Percentiles rank a stretch among this genome's conserved stretches.
These are phyloP conservation scores for Pteropus alecto DNA, from an alignment of 2,113 vertebrate species.

Conservation along the genomic window DNA sequence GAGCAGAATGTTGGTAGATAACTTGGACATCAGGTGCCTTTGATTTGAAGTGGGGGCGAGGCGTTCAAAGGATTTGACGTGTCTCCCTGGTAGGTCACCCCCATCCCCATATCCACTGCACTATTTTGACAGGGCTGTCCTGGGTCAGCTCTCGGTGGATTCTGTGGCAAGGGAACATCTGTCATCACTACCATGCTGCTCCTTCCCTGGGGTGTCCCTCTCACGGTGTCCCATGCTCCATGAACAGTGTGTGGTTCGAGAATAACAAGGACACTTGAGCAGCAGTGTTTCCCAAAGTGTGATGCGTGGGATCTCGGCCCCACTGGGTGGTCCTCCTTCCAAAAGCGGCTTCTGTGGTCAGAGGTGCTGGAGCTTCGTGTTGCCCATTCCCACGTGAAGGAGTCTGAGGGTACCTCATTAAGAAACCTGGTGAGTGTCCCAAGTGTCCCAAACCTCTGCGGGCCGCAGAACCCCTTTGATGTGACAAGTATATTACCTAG, in stretches of 20 bases:
- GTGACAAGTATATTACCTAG: background rate
- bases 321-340: background rate
- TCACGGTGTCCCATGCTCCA: background rate
- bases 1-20: background rate
- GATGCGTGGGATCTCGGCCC: background rate
- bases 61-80: background rate
- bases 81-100: background rate
- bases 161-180: background rate
- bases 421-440: background rate
- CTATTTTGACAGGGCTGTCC: background rate
- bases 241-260: background rate
- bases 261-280: background rate
- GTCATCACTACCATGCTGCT: too few species aligned
- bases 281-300: background rate
- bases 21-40: background rate
- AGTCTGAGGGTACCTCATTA: background rate
- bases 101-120: accelerated
- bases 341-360: background rate
- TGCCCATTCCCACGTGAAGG: background rate
- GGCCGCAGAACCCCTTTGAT: background rate
- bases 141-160: background rate
- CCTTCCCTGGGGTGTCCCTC: background rate
- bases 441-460: background rate
- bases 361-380: background rate
- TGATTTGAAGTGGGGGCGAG: background rate